Evolutionary conservation across 2,113 vertebrate species (phyloP).

Genomic region (Delphinus delphis): DNA sequence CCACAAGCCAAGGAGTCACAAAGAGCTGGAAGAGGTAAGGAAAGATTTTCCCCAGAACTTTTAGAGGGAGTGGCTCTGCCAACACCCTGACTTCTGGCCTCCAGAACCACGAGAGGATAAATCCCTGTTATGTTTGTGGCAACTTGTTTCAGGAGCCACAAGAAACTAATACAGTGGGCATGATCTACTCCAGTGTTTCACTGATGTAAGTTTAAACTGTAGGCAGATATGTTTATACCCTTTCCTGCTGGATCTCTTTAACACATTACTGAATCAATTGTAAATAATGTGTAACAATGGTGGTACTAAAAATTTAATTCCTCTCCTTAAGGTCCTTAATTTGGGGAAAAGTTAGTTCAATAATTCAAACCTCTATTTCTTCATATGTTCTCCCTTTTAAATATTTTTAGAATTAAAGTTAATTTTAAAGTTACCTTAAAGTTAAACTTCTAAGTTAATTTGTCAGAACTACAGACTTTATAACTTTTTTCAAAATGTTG

Average conservation of each 20-base stretch:
- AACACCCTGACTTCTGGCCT: not conserved
- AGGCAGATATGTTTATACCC: not conserved
- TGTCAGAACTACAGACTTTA: not conserved
- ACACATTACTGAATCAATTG: not conserved
- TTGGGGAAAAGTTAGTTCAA: not conserved
- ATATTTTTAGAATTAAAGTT: not conserved
- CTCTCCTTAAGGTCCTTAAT: not conserved
- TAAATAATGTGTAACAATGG: not conserved
- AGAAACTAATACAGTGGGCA: not conserved
- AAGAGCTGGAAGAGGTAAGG: not conserved
- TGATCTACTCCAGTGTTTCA: not conserved
- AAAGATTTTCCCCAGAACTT: not conserved
- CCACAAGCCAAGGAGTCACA: not conserved
- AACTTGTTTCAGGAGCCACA: not conserved
- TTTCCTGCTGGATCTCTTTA: not conserved
- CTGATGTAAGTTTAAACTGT: not conserved
- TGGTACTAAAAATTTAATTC: not conserved
- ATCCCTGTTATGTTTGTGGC: not conserved
- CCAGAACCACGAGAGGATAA: not conserved
- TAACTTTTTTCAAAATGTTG: not conserved
- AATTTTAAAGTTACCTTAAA: slow-evolving; percentile 37
- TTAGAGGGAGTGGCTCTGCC: not conserved
- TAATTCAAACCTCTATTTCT: not conserved
- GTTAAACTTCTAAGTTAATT: slow-evolving; percentile 6
- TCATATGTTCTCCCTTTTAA: not conserved